Percentiles rank a stretch among this genome's conserved stretches.
Evolutionary conservation across 2,888 invertebrate genomes (phyloP).

Genomic region (Platycheirus rosarum): DNA sequence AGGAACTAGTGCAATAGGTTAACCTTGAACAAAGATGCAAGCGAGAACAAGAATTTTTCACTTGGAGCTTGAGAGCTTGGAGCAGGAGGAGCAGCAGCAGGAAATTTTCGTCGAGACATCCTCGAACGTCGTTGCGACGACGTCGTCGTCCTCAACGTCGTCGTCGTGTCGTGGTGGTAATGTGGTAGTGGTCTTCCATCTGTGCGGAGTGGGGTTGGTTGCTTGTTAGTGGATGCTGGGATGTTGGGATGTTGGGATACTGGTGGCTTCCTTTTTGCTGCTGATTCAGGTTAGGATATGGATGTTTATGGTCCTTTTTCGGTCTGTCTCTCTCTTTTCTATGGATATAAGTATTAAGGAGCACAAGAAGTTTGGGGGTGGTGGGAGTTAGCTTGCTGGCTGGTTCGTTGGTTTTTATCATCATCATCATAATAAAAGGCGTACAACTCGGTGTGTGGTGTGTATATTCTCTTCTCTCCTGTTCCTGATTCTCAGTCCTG

Average conservation of each 20-base stretch:
- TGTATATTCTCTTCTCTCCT: conserved; percentile 33
- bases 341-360: conserved; percentile 15
- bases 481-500: conserved; percentile 21
- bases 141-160: conserved; percentile 46
- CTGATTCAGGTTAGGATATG: conserved; percentile 41
- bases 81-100: conserved; percentile 35
- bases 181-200: conserved; percentile 49
- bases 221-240: conserved; percentile 1
- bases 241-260: background rate
- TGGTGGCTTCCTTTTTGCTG: conserved; percentile 26
- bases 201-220: conserved; percentile 13
- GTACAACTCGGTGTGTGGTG: conserved; percentile 63
- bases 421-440: conserved; percentile 73
- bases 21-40: conserved; percentile 74
- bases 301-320: conserved; percentile 62
- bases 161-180: conserved; percentile 40
- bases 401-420: conserved; percentile 66
- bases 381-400: conserved; percentile 25
- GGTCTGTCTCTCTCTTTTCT: conserved; percentile 31
- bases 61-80: conserved; percentile 22
- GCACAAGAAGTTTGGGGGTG: conserved; percentile 62
- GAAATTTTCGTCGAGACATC: conserved; percentile 72
- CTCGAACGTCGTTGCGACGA: conserved; percentile 61
- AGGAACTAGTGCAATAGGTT: conserved; percentile 74
- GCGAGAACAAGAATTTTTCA: conserved; percentile 69